phyloP scores from a whole-genome alignment of 2,113 vertebrate genomes.

The Catharus fuscescens region DNA sequence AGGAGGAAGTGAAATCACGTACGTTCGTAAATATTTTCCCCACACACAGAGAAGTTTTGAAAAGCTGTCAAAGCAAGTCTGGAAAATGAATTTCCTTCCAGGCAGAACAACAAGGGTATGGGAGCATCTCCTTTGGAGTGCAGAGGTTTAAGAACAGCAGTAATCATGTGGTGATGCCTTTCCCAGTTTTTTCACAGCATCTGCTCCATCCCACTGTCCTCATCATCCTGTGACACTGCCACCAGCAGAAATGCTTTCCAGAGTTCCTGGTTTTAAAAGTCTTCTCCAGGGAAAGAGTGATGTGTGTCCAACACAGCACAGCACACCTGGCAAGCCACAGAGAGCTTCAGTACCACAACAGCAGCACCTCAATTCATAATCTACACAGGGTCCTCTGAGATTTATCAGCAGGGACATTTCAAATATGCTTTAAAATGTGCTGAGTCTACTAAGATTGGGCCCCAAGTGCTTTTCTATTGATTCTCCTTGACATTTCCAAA shows the following conservation, averaged over 20 bases:
- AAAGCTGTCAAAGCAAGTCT: constrained; percentile 10
- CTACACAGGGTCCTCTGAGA: neutral
- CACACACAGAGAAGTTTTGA: neutral
- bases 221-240: neutral
- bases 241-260: neutral
- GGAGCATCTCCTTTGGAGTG: neutral
- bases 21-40: neutral
- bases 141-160: neutral
- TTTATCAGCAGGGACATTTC: constrained; percentile 54
- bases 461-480: constrained; percentile 71
- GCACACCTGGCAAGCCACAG: neutral
- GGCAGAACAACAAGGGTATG: neutral
- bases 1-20: constrained; percentile 3
- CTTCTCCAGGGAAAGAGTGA: neutral
- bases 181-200: neutral
- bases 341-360: neutral
- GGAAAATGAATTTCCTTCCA: neutral
- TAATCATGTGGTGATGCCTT: neutral
- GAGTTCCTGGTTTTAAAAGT: neutral
- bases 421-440: constrained; percentile 62
- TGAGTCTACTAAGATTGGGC: constrained; percentile 62
- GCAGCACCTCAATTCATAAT: constrained; percentile 9
- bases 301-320: neutral
- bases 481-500: constrained; percentile 74
- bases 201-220: neutral